Evolutionary conservation across 2,113 vertebrate genomes (phyloP).

Genomic region (Plecturocebus donacophilus): DNA sequence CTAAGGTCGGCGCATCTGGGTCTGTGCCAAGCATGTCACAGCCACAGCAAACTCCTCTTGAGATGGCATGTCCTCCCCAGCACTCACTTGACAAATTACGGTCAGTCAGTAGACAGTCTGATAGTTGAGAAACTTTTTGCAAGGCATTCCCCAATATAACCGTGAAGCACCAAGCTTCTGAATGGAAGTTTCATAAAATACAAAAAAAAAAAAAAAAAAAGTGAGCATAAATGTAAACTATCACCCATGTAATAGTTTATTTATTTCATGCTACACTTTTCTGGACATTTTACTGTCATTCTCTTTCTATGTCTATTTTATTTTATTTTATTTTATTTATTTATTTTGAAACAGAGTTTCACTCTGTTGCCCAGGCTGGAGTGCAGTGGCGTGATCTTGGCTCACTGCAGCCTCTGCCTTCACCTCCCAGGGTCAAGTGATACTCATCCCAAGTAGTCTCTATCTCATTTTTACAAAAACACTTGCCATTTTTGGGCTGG

Average conservation of each 20-base stretch:
- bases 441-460: no score
- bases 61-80: background rate
- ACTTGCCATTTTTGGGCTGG: no score
- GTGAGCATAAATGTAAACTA: background rate
- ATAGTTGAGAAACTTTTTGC: background rate
- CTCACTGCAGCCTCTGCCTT: no score
- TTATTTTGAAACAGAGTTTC: no score
- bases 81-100: background rate
- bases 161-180: background rate
- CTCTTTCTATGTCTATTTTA: background rate
- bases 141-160: background rate
- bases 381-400: no score
- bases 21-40: rapidly evolving
- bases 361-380: no score
- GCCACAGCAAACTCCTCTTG: background rate
- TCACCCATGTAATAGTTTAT: background rate
- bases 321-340: background rate
- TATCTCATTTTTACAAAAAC: no score
- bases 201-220: background rate
- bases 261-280: background rate
- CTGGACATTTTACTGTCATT: background rate
- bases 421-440: no score
- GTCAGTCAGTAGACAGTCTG: background rate
- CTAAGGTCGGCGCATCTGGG: background rate
- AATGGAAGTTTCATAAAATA: background rate